Evolutionary conservation across 2,888 invertebrate species (phyloP), one percentile per base, ranked within the genome.

Genomic region (Linnaemya vulpina): DNA sequence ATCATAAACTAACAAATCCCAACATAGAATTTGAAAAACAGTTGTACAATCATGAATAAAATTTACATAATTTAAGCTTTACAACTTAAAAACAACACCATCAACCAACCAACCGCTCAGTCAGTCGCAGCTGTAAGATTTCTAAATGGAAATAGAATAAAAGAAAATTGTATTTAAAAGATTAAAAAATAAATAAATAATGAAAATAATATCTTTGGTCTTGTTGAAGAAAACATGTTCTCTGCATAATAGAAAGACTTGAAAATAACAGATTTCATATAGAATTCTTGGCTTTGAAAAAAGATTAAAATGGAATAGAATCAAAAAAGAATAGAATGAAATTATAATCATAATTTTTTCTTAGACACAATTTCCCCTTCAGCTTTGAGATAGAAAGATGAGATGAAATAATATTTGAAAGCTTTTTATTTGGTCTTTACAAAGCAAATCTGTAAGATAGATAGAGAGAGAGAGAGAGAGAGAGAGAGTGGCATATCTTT

Each of bases 281-380:
- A 43, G 30, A 40, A 65, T 51, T 53, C 63, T 65, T 63, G 35
- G 13, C 10, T 30, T 13, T 49, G 17, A 63, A 53, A 40, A 11
- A 11, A 11, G 40, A 22, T n/a, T 8, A 68, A 51, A 63, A 22
- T 38, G 43, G 35, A 58, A 49, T 58, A 49, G 40, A 62, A 65
- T 1, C 43, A 22, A 49, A 62, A 30, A n/a, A 49, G 46, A 58
- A 68, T 25, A 22, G 68, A 63, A 79, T 79, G 35, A 46, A 71
- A 71, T 79, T 71, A 63, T 62, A 71, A 43, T 79, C 71, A 79
- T 79, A 53, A 78, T 43, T 20, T 68, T 17, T 68, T 30, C 40
- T 67, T 58, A 46, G 35, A 62, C 38, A 49, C 20, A 55, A 53
- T 71, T 63, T 3, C 43, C 43, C 71, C 78, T 71, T 1, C 30